phyloP scores from a whole-genome alignment of 2,113 vertebrate species.

The Halichoeres trimaculatus region DNA sequence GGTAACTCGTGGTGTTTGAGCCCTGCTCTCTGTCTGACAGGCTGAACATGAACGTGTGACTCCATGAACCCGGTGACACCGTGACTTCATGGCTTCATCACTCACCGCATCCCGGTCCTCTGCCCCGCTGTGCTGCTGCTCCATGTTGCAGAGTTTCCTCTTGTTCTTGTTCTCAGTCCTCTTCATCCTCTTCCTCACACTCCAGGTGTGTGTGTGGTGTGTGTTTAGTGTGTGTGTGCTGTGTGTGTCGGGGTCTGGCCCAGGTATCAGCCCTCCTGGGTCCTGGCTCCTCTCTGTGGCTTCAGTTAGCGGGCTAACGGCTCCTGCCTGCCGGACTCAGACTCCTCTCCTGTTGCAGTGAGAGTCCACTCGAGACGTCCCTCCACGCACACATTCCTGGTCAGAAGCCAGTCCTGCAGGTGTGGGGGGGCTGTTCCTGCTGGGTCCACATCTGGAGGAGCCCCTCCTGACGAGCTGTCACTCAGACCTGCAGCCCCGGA shows the following conservation, averaged over 20 bases:
- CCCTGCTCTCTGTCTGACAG: conserved; percentile 5
- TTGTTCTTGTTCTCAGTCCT: conserved; percentile 62
- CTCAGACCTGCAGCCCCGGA: conserved; percentile 1
- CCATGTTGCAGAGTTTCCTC: conserved; percentile 61
- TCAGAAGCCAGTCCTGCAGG: background rate
- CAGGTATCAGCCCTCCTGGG: background rate
- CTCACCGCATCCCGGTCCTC: conserved; percentile 76
- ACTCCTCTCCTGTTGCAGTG: conserved; percentile 2
- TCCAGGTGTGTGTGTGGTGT: background rate
- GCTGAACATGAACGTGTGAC: background rate
- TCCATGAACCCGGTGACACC: background rate
- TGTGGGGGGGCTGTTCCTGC: background rate
- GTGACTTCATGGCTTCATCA: background rate
- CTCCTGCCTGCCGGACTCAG: conserved; percentile 1
- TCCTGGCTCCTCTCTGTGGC: background rate
- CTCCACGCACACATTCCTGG: conserved; percentile 8
- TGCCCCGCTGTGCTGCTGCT: conserved; percentile 34
- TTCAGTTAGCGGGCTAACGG: conserved; percentile 16
- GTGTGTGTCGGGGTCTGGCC: too few species aligned
- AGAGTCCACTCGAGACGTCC: background rate
- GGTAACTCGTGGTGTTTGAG: background rate
- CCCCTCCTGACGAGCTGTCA: conserved; percentile 39
- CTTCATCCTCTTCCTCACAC: conserved; percentile 44
- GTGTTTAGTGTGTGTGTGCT: background rate
- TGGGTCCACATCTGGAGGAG: conserved; percentile 52